Conservation (phyloP, 2,113 vertebrate species). For the Ctenodactylus gundi region DNA sequence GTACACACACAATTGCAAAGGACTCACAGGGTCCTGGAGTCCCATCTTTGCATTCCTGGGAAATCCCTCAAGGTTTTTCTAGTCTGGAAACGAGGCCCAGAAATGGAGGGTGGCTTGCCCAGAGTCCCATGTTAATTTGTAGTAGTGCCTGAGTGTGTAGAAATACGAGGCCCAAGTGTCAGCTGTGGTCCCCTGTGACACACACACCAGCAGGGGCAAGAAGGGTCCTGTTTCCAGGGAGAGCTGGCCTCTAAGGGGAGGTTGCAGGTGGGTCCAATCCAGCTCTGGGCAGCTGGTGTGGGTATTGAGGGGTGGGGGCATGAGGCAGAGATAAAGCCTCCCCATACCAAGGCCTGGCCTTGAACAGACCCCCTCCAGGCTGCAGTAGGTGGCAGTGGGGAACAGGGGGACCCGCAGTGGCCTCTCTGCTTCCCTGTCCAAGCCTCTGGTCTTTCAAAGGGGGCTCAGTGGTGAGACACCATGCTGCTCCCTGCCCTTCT, state of each 20-base stretch:
- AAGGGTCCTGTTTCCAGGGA: conserved; percentile 31
- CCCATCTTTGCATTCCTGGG: not conserved
- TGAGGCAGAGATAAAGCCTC: conserved; percentile 24
- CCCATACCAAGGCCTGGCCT: not conserved
- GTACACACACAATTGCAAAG: not conserved
- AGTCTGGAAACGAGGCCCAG: not conserved
- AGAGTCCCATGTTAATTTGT: not conserved
- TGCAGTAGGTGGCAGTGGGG: no score
- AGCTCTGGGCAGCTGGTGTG: conserved; percentile 59
- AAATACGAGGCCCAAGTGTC: not conserved
- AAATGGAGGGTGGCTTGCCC: not conserved
- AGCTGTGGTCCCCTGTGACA: not conserved
- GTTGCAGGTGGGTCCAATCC: conserved; percentile 44
- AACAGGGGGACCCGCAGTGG: not conserved
- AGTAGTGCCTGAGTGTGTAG: not conserved
- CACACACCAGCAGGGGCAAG: not conserved
- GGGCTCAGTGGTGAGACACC: conserved; percentile 58
- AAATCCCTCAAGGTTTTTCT: conserved; percentile 19
- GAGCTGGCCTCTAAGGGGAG: not conserved
- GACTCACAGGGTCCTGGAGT: not conserved
- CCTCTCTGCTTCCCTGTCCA: not conserved
- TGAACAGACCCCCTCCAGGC: not conserved
- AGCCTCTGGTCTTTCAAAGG: not conserved
- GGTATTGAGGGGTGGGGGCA: not conserved
- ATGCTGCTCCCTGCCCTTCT: conserved; percentile 70